Percentiles rank a stretch among this genome's conserved stretches.
Conservation (phyloP, 2,797 vertebrate genomes). For the Staurois parvus region DNA sequence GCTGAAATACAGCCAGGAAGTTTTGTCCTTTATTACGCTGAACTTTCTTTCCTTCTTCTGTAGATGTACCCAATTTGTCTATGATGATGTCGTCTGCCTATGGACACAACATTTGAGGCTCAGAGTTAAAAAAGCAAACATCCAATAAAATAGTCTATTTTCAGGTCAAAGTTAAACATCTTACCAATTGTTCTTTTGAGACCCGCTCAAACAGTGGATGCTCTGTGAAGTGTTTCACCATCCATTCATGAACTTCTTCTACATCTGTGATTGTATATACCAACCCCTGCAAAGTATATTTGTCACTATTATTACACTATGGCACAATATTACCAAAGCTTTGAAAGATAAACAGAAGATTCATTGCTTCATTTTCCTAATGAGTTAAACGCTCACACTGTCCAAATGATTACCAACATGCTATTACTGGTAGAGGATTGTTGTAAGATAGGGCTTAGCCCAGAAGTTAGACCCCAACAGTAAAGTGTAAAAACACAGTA, state of each 20-base stretch:
- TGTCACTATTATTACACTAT: neutral
- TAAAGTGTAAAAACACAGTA: too few species aligned
- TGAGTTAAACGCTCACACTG: too few species aligned
- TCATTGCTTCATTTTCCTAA: too few species aligned
- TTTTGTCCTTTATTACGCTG: constrained; percentile 88
- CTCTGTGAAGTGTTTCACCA: constrained; percentile 88
- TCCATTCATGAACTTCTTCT: constrained; percentile 89
- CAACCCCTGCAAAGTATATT: constrained; percentile 78
- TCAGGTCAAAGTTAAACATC: constrained; percentile 20
- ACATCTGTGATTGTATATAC: constrained; percentile 93
- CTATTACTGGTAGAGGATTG: too few species aligned
- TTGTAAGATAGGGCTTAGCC: too few species aligned
- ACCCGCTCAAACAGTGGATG: constrained; percentile 87
- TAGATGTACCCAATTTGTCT: constrained; percentile 82
- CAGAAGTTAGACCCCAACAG: too few species aligned
- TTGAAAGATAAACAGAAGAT: too few species aligned
- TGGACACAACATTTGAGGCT: neutral
- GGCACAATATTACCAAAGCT: too few species aligned
- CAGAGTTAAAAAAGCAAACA: neutral
- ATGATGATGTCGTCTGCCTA: constrained; percentile 85
- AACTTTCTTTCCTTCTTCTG: constrained; percentile 94
- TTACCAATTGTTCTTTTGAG: constrained; percentile 84
- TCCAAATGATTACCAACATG: too few species aligned
- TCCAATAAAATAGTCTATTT: neutral
- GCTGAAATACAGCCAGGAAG: constrained; percentile 86